A percentile compares a stretch with the other conserved stretches of the same genome.
Evolutionary conservation across 53 echinoderm and acorn worm genomes (phyloP).

Genomic region (Actinopyga echinites): DNA sequence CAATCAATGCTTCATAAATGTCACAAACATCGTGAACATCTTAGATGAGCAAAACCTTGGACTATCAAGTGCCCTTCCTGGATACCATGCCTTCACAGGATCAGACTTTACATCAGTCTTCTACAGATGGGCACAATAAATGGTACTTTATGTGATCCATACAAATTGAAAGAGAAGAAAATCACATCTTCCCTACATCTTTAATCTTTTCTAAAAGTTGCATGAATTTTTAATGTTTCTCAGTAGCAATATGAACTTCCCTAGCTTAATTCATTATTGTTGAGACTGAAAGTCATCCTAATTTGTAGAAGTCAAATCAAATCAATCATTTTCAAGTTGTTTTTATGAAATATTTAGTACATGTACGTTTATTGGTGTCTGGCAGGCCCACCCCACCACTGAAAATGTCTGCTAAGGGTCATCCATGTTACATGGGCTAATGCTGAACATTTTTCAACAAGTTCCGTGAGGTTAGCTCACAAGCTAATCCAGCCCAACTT

Average conservation of each 20-base stretch:
- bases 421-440: not conserved
- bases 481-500: not conserved
- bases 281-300: too few species aligned
- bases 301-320: too few species aligned
- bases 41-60: slow-evolving; percentile 33
- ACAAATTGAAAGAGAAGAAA: too few species aligned
- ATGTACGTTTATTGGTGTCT: not conserved
- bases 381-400: not conserved
- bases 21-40: slow-evolving; percentile 28
- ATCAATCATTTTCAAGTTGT: too few species aligned
- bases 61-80: slow-evolving; percentile 51
- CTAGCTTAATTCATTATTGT: too few species aligned
- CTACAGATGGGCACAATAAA: not conserved
- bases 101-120: slow-evolving; percentile 62
- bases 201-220: too few species aligned
- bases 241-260: too few species aligned
- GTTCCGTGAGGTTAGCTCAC: not conserved
- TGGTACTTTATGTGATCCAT: too few species aligned
- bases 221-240: too few species aligned
- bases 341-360: too few species aligned
- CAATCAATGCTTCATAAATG: slow-evolving; percentile 17
- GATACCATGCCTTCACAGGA: slow-evolving; percentile 60
- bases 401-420: not conserved
- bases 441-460: not conserved
- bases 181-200: too few species aligned